Evolutionary conservation across 2,113 vertebrate species (phyloP).

Genomic region (Ondatra zibethicus): DNA sequence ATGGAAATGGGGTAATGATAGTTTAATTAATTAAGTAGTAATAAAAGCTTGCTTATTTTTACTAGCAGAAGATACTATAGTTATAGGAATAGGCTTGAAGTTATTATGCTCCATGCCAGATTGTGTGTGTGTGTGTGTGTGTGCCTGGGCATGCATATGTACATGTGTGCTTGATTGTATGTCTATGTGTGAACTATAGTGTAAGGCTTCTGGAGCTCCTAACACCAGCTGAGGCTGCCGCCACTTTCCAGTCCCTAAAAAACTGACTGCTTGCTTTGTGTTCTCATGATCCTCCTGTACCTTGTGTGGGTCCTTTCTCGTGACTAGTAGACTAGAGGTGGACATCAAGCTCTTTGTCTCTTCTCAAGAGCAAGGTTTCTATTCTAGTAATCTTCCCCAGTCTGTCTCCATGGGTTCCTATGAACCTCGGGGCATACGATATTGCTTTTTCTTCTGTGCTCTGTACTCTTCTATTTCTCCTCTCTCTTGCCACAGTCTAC

Average conservation of each 20-base stretch:
- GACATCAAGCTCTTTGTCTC: too few relatives aligned
- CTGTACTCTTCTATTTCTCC: too few relatives aligned
- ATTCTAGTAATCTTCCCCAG: too few relatives aligned
- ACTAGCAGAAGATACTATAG: neutral
- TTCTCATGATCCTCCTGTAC: neutral
- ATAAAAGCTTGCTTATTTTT: neutral
- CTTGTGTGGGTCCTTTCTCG: neutral
- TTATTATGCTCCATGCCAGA: neutral
- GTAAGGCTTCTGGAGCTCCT: neutral
- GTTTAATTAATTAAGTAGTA: neutral
- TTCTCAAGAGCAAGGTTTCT: neutral
- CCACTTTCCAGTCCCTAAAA: neutral
- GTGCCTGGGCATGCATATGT: neutral
- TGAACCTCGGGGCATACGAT: too few relatives aligned
- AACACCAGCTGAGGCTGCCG: neutral
- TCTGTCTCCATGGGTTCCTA: neutral
- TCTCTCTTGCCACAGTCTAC: neutral
- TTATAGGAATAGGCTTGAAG: neutral
- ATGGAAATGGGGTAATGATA: neutral
- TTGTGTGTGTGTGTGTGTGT: neutral
- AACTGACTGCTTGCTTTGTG: neutral
- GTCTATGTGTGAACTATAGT: too few relatives aligned
- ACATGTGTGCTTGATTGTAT: neutral
- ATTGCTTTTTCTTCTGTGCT: neutral
- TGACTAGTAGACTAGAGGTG: neutral